Base-by-base conservation (phyloP, 1,140 invertebrate species). In the Drosophila nasuta region DNA sequence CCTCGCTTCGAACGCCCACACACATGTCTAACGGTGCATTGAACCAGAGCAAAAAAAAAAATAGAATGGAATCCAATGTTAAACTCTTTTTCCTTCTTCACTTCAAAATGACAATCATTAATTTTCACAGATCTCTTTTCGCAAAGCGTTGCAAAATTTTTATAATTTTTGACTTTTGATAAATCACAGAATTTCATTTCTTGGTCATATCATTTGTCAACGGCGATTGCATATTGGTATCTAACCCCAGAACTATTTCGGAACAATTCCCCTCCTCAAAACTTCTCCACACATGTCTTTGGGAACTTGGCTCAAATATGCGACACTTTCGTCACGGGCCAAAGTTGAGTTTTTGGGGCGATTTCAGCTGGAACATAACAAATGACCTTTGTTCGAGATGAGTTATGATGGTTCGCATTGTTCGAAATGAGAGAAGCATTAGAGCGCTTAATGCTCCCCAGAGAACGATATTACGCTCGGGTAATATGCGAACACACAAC, bases 111-210 rank as follows among this genome's bases (percentile, higher is more conserved):
- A n/a, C 33, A 70, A 58, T 77, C 83, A 88, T 88, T 88, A 89
- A 89, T 88, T 71, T 66, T 49, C 33, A 43, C 1, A 59, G 43
- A 65, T 62, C 66, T 73, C 20, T 38, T 38, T 71, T 64, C 11
- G 68, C 69, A 73, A 77, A 70, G 82, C 77, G 67, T 79, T 72
- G 77, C 77, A 58, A 72, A 76, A 66, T 48, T 59, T 60, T 75
- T 70, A 85, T 80, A 81, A 85, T 82, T 82, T 83, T 75, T 70
- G 65, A 74, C 79, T 89, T 72, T 89, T 88, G 83, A 88, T 77
- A 88, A 88, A 88, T 89, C 83, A 75, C 83, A 83, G 68, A 41
- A 54, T 63, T 68, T 64, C 35, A 57, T 59, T 45, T 54, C 35
- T 45, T 15, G 25, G 35, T 56, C 77, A 71, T 64, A 63, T 89